Percentiles rank a stretch among this genome's conserved stretches.
phyloP scores from a whole-genome alignment of 2,113 vertebrate genomes.

The Epinephelus fuscoguttatus region DNA sequence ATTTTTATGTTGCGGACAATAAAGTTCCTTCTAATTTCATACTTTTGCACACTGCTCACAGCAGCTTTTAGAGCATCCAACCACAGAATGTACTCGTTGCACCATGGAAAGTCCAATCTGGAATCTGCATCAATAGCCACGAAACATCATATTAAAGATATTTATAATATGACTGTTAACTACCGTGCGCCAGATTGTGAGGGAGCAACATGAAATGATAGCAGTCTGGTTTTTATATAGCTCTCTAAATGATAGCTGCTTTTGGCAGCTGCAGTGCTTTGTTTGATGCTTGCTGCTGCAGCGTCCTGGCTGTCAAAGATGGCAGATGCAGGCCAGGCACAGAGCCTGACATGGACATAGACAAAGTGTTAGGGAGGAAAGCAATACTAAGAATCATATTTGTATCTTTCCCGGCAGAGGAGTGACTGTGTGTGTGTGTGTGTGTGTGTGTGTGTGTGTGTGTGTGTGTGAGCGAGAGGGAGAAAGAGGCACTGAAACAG shows the following conservation, averaged over 20 bases:
- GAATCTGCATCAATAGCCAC: background rate
- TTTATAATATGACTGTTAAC: background rate
- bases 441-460: too few relatives aligned
- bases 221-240: slow-evolving; percentile 25
- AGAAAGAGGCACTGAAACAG: background rate
- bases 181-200: background rate
- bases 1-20: background rate
- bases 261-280: slow-evolving; percentile 41
- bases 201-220: background rate
- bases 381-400: slow-evolving; percentile 21
- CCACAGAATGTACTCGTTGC: background rate
- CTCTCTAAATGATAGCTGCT: slow-evolving; percentile 3
- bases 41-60: background rate
- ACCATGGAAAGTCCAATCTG: background rate
- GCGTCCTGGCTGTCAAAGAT: slow-evolving; percentile 25
- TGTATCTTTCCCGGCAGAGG: slow-evolving; percentile 26
- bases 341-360: slow-evolving; percentile 12
- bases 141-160: slow-evolving; percentile 1
- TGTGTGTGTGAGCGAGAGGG: background rate
- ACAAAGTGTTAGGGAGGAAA: slow-evolving; percentile 25
- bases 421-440: background rate
- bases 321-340: slow-evolving; percentile 47
- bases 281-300: slow-evolving; percentile 33
- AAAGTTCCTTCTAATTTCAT: background rate
- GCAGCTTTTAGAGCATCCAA: background rate